Evolutionary conservation across 2,888 invertebrate genomes (phyloP), one percentile per base, ranked within the genome.

Genomic region (Helicoverpa assulta): DNA sequence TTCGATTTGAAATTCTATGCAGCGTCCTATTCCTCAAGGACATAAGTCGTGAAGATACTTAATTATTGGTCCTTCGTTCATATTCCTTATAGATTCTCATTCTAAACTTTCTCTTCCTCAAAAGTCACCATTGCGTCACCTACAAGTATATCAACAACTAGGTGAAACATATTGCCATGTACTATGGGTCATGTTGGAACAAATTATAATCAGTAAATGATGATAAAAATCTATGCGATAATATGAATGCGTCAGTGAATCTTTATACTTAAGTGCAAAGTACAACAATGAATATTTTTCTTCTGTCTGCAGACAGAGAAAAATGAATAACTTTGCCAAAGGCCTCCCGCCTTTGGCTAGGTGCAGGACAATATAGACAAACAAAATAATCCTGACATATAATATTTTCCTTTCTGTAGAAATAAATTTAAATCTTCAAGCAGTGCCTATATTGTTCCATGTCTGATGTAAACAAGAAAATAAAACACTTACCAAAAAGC

Each of bases 171-270:
- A 29, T 3, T 33, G 10, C 5, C 57, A 7, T 71, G 12, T 54
- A 68, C 57, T 76, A 58, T 51, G 50, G 77, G 54, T 71, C 50
- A 70, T 76, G 40, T n/a, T 70, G 40, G 29, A 21, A 6, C 29
- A 54, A 76, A 40, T 53, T n/a, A 12, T 16, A 50, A n/a, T 14
- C 18, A 40, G 33, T 57, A 57, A 51, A 70, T 69, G 37, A 29
- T 50, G 76, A 76, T 70, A 19, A 5, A 18, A 54, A 71, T 76
- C 29, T 53, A 40, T 29, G 19, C 16, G 57, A 69, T 54, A 53
- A 68, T 40, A 54, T 47, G 4, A 47, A n/a, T 47, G n/a, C 40
- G 47, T 47, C n/a, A 47, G 16, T 47, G 6, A 4, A 47, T n/a
- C 47, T 47, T 26, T n/a, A n/a, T n/a, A n/a, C n/a, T n/a, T n/a